Conservation (phyloP, 2,113 vertebrate genomes). For the Emydura subglobosa region DNA sequence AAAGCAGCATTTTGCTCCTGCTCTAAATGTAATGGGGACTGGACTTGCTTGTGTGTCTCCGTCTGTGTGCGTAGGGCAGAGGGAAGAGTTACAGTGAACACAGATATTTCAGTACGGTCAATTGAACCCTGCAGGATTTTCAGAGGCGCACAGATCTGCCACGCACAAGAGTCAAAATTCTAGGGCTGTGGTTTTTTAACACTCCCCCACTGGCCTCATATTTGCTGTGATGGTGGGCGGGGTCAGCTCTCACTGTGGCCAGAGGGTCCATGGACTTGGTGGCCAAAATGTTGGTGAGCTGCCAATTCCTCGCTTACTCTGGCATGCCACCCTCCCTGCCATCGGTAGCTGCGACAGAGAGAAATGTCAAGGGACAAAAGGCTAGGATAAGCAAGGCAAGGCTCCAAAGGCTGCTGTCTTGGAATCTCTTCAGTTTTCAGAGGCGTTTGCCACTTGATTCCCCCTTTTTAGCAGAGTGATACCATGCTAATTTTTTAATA, state of each 20-base stretch:
- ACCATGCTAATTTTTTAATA: neutral
- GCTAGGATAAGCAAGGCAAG: neutral
- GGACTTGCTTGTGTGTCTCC: neutral
- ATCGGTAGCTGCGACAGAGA: neutral
- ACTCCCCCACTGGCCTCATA: neutral
- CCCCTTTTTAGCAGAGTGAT: neutral
- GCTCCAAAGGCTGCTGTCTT: neutral
- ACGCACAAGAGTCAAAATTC: neutral
- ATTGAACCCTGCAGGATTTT: neutral
- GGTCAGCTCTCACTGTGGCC: neutral
- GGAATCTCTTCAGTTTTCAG: neutral
- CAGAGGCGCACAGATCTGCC: neutral
- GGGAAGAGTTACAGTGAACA: neutral
- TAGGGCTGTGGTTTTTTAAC: neutral
- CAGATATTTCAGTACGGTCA: too few species aligned
- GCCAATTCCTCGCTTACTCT: neutral
- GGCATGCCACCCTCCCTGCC: neutral
- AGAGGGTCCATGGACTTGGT: neutral
- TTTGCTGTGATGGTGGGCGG: neutral
- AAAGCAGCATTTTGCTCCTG: rapidly evolving
- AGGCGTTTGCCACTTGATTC: neutral
- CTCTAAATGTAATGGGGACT: neutral
- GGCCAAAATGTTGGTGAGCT: neutral
- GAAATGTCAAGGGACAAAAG: neutral
- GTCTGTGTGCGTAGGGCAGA: too few species aligned